Conservation (phyloP, 2,797 vertebrate genomes). For the Yasuhikotakia modesta region DNA sequence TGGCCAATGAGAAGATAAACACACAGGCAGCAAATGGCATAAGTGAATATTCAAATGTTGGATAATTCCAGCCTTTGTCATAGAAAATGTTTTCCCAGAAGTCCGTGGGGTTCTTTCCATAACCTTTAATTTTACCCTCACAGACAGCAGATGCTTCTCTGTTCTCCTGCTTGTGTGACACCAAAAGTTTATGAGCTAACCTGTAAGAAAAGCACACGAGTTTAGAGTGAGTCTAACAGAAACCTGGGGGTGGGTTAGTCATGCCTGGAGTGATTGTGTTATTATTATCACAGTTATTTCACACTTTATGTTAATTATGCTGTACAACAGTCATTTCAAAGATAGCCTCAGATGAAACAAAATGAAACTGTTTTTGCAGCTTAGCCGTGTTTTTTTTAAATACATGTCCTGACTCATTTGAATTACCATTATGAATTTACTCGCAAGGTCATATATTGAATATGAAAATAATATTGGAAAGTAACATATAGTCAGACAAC, state of each 20-base stretch:
- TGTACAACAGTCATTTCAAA: neutral
- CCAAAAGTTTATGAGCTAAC: constrained; percentile 33
- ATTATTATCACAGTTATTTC: constrained; percentile 18
- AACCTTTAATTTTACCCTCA: constrained; percentile 48
- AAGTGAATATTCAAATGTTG: constrained; percentile 42
- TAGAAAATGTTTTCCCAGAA: constrained; percentile 19
- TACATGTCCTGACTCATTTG: neutral
- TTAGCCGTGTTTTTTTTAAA: neutral
- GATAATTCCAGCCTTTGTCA: too few species aligned
- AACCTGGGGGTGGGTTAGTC: constrained; percentile 5
- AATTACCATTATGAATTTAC: constrained; percentile 5
- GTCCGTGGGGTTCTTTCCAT: constrained; percentile 35
- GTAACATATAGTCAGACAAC: neutral
- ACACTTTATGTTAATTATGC: constrained; percentile 23
- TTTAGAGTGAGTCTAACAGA: constrained; percentile 4
- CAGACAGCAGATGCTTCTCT: constrained; percentile 32
- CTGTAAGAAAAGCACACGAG: constrained; percentile 34
- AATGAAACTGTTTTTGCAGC: neutral
- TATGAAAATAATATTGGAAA: neutral
- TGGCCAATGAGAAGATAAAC: neutral
- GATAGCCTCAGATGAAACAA: neutral
- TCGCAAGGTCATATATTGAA: constrained; percentile 9
- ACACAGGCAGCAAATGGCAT: constrained; percentile 29
- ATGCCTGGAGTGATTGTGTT: constrained; percentile 20
- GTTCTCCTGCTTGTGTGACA: constrained; percentile 31